Conservation (phyloP, 2,888 invertebrate species). For the Nemurella pictetii region DNA sequence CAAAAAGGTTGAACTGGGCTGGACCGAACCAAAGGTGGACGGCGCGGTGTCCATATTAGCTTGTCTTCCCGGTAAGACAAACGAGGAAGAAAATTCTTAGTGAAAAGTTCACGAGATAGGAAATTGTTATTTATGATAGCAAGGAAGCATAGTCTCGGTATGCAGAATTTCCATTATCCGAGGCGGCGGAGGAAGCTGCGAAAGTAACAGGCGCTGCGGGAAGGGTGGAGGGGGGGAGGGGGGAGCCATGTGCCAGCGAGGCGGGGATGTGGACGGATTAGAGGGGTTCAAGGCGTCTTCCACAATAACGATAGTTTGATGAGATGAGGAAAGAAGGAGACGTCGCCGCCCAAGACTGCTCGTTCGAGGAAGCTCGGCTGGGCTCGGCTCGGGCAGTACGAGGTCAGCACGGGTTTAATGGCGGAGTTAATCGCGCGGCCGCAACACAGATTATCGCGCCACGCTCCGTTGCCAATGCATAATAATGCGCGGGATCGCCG, state of each 20-base stretch:
- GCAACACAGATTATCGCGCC: not conserved
- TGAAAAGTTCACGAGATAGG: slow-evolving; percentile 23
- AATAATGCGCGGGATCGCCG: not conserved
- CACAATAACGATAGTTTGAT: slow-evolving; percentile 30
- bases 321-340: slow-evolving; percentile 6
- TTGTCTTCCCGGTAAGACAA: slow-evolving; percentile 10
- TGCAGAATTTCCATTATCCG: slow-evolving; percentile 27
- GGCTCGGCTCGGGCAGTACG: too few relatives aligned
- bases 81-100: slow-evolving; percentile 17
- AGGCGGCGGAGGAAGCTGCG: not conserved
- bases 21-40: not conserved
- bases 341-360: not conserved
- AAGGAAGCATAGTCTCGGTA: slow-evolving; percentile 11
- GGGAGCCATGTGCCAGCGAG: not conserved
- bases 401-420: too few relatives aligned
- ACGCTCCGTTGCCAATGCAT: not conserved
- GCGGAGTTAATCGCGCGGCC: too few relatives aligned
- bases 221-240: not conserved
- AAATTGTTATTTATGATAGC: slow-evolving; percentile 27
- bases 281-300: slow-evolving; percentile 22
- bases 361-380: too few relatives aligned
- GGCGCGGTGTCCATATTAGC: not conserved
- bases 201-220: not conserved
- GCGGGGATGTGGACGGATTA: slow-evolving; percentile 14
- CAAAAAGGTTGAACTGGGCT: not conserved